A percentile compares a stretch with the other conserved stretches of the same genome.
Evolutionary conservation across 2,113 vertebrate species (phyloP).

Genomic region (Fukomys damarensis): DNA sequence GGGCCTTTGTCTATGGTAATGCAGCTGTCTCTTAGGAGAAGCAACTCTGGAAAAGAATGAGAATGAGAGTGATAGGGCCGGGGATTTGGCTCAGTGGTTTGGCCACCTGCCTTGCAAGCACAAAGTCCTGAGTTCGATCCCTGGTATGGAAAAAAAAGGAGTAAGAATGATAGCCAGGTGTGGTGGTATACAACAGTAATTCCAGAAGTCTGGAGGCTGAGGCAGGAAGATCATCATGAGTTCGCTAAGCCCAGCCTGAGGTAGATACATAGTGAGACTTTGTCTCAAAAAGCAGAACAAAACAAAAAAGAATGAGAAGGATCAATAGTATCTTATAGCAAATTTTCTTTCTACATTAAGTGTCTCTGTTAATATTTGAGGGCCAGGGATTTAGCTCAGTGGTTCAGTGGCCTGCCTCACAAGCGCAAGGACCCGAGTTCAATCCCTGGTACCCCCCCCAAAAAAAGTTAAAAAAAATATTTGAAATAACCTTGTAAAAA

Average conservation of each 20-base stretch:
- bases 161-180: neutral
- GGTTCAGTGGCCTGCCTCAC: too few species aligned
- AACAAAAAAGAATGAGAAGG: neutral
- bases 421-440: too few species aligned
- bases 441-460: too few species aligned
- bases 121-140: too few species aligned
- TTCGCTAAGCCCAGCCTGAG: neutral
- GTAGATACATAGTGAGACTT: neutral
- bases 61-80: too few species aligned
- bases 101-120: too few species aligned
- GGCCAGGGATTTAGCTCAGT: too few species aligned
- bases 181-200: neutral
- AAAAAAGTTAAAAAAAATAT: too few species aligned
- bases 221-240: neutral
- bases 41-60: neutral
- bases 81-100: too few species aligned
- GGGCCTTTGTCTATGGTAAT: neutral
- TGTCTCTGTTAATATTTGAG: constrained; percentile 38
- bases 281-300: neutral
- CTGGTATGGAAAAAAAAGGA: too few species aligned
- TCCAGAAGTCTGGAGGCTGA: neutral
- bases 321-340: neutral
- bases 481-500: constrained; percentile 46
- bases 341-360: neutral
- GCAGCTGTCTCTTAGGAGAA: neutral